These are phyloP conservation scores for Sminthopsis crassicaudata DNA, from an alignment of 2,113 vertebrate species.

Conservation along the genomic window DNA sequence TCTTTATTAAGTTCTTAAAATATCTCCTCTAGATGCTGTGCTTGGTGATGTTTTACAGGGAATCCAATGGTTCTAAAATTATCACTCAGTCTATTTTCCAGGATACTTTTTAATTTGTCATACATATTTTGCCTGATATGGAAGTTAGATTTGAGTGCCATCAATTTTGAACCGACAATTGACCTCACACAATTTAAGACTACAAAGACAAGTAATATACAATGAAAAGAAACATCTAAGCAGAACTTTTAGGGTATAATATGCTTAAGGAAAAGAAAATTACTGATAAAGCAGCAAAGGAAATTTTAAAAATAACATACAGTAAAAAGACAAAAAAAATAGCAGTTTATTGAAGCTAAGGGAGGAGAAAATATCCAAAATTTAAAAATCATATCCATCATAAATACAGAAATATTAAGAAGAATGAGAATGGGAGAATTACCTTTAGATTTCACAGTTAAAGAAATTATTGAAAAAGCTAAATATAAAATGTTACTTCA, in stretches of 20 bases:
- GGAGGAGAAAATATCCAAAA: neutral
- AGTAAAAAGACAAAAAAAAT: neutral
- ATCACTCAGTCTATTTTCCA: neutral
- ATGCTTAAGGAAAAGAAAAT: neutral
- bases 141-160: neutral
- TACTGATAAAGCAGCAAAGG: neutral
- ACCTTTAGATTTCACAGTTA: neutral
- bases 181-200: neutral
- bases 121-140: neutral
- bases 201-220: neutral
- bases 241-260: neutral
- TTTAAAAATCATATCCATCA: neutral
- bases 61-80: neutral
- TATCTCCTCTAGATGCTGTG: neutral
- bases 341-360: neutral
- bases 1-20: neutral
- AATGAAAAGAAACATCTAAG: neutral
- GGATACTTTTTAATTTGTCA: neutral
- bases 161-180: neutral
- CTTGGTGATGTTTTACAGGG: neutral
- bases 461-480: neutral
- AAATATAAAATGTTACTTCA: neutral
- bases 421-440: neutral
- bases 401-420: neutral
- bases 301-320: neutral